A percentile compares a stretch with the other conserved stretches of the same genome.
Evolutionary conservation across 2,113 vertebrate species (phyloP).

Genomic region (Parus major): DNA sequence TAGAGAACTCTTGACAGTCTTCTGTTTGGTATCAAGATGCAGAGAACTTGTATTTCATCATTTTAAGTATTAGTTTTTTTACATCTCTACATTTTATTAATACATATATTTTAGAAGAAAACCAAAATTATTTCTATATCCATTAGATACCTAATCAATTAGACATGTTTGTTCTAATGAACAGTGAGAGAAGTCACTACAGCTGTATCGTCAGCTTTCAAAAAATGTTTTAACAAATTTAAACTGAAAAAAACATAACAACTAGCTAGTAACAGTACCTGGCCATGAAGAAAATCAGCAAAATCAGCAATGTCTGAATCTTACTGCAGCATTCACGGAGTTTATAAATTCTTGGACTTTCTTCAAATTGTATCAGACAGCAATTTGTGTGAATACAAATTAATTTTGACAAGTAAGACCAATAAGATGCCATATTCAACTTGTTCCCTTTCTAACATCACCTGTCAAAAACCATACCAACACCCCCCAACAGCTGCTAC

Average conservation of each 20-base stretch:
- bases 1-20: neutral
- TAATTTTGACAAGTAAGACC: neutral
- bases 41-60: neutral
- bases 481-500: neutral
- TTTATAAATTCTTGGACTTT: neutral
- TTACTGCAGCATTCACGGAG: neutral
- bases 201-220: neutral
- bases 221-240: neutral
- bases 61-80: neutral
- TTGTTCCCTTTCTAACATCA: neutral
- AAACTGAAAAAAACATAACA: rapidly evolving
- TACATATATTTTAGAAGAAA: neutral
- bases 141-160: neutral
- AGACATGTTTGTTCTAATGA: neutral
- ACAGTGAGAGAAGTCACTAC: neutral
- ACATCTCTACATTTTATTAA: neutral
- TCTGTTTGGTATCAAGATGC: neutral
- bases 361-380: neutral
- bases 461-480: neutral
- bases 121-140: neutral
- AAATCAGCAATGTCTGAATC: neutral
- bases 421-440: neutral
- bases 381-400: neutral
- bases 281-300: neutral
- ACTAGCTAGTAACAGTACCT: neutral